Percentiles rank a stretch among this genome's conserved stretches.
phyloP scores from a whole-genome alignment of 2,113 vertebrate species.

The Synchiropus splendidus region DNA sequence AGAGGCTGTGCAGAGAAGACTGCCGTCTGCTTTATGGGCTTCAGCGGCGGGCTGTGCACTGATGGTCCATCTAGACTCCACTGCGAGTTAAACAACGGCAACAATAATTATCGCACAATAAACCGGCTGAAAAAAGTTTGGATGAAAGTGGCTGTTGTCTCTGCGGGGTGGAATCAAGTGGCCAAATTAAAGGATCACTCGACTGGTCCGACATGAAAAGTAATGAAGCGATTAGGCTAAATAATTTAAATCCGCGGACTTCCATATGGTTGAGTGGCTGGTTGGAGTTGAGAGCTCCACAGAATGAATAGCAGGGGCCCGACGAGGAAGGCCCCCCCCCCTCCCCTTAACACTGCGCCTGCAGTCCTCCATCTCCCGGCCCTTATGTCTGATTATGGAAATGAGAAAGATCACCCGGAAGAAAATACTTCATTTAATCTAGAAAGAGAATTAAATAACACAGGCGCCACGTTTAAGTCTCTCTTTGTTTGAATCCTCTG shows the following conservation, averaged over 20 bases:
- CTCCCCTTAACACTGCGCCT: slow-evolving; percentile 4
- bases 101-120: slow-evolving; percentile 32
- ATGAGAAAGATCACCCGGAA: slow-evolving; percentile 58
- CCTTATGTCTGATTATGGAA: slow-evolving; percentile 66
- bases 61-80: slow-evolving; percentile 16
- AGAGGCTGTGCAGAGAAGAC: too few species aligned
- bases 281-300: slow-evolving; percentile 40
- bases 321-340: slow-evolving; percentile 30
- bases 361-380: slow-evolving; percentile 28
- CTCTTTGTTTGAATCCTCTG: slow-evolving; percentile 47
- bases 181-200: slow-evolving; percentile 59
- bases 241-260: slow-evolving; percentile 67
- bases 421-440: slow-evolving; percentile 62
- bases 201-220: slow-evolving; percentile 61
- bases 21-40: too few species aligned
- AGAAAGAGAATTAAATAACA: slow-evolving; percentile 65
- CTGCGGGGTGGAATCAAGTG: not conserved
- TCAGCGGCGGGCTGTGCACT: too few species aligned
- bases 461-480: slow-evolving; percentile 52
- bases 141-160: too few species aligned
- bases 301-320: slow-evolving; percentile 52
- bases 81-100: slow-evolving; percentile 52
- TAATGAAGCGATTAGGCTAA: slow-evolving; percentile 71
- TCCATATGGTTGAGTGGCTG: slow-evolving; percentile 67
- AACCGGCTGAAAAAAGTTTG: too few species aligned